phyloP scores from a whole-genome alignment of 2,113 vertebrate species.

The Acinonyx jubatus region DNA sequence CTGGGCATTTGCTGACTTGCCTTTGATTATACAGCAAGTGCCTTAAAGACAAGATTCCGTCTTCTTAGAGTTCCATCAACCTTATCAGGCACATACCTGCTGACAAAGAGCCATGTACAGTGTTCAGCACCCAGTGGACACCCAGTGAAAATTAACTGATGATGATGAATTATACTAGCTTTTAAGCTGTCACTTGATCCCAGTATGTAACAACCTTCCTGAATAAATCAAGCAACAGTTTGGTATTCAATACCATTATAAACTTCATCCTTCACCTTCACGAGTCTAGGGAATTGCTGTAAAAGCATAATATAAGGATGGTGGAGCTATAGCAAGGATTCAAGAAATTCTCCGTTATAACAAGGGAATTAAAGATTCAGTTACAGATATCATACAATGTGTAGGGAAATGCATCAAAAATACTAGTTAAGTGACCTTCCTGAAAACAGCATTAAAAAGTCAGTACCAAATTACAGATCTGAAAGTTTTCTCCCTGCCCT shows the following conservation, averaged over 20 bases:
- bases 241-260: slow-evolving; percentile 73
- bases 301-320: slow-evolving; percentile 69
- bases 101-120: slow-evolving; percentile 53
- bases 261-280: slow-evolving; percentile 72
- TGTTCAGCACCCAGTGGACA: slow-evolving; percentile 68
- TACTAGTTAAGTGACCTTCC: slow-evolving; percentile 53
- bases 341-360: slow-evolving; percentile 60
- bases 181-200: slow-evolving; percentile 79
- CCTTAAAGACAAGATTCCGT: slow-evolving; percentile 20
- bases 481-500: background rate
- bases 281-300: slow-evolving; percentile 69
- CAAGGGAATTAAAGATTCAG: slow-evolving; percentile 71
- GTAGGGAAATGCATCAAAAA: slow-evolving; percentile 56
- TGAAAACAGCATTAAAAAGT: slow-evolving; percentile 53
- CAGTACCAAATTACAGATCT: slow-evolving; percentile 18
- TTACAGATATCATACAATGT: slow-evolving; percentile 33
- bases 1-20: background rate
- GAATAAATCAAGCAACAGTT: slow-evolving; percentile 80
- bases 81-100: slow-evolving; percentile 46
- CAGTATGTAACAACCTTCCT: slow-evolving; percentile 68
- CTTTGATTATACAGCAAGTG: background rate
- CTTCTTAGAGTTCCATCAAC: slow-evolving; percentile 49
- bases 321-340: slow-evolving; percentile 23
- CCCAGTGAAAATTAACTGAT: slow-evolving; percentile 72
- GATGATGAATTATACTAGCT: slow-evolving; percentile 78